These are phyloP conservation scores for Leptinotarsa juncta DNA, from an alignment of 2,888 invertebrate species.

Conservation along the genomic window DNA sequence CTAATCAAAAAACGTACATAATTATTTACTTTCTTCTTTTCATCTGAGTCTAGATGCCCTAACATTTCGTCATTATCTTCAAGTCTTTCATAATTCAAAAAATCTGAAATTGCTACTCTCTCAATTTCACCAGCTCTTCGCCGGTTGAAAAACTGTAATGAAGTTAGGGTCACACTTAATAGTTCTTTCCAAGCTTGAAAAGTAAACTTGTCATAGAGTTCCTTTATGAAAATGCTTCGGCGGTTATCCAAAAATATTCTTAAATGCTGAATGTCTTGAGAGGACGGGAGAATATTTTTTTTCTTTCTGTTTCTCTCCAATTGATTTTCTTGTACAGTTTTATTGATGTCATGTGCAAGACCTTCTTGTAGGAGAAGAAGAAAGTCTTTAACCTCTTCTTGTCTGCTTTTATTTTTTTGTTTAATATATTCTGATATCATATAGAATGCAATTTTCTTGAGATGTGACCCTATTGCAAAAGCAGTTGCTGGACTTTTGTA, in stretches of 20 bases:
- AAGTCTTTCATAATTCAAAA: slow-evolving; percentile 22
- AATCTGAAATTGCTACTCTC: slow-evolving; percentile 34
- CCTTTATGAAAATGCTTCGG: slow-evolving; percentile 15
- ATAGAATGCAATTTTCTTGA: slow-evolving; percentile 26
- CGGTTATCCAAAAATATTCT: slow-evolving; percentile 28
- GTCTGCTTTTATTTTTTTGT: slow-evolving; percentile 21
- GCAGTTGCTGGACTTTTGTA: slow-evolving; percentile 28
- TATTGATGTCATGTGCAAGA: slow-evolving; percentile 29
- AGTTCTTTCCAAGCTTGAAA: slow-evolving; percentile 26
- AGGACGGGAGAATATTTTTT: slow-evolving; percentile 23
- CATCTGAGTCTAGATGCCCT: background rate
- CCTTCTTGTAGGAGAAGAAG: slow-evolving; percentile 28
- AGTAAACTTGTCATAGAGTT: slow-evolving; percentile 23
- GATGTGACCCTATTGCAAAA: slow-evolving; percentile 25
- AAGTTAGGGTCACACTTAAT: slow-evolving; percentile 27
- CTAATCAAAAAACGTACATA: slow-evolving; percentile 25
- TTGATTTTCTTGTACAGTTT: slow-evolving; percentile 32
- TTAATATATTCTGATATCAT: slow-evolving; percentile 28
- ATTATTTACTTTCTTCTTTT: slow-evolving; percentile 17
- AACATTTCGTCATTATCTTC: slow-evolving; percentile 22
- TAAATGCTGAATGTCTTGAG: slow-evolving; percentile 28
- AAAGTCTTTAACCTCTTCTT: slow-evolving; percentile 27
- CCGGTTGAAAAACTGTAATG: slow-evolving; percentile 43
- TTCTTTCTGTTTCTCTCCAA: slow-evolving; percentile 28
- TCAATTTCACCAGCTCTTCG: slow-evolving; percentile 42